These are phyloP conservation scores for Anagrus nilaparvatae DNA, from an alignment of 1,140 invertebrate species.

Conservation along the genomic window DNA sequence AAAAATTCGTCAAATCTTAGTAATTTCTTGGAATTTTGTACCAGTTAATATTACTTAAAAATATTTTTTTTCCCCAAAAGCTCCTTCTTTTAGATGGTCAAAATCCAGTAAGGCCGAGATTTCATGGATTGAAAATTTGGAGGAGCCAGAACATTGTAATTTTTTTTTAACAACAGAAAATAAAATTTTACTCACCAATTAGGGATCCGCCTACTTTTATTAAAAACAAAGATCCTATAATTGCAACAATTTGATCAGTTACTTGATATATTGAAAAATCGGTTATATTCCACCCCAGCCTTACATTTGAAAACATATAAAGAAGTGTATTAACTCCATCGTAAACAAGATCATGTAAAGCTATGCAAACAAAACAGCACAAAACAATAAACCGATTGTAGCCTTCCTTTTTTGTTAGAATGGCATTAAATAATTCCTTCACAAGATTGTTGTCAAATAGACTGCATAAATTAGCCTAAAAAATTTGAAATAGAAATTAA, in stretches of 20 bases:
- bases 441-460: slow-evolving; percentile 48
- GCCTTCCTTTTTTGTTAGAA: slow-evolving; percentile 48
- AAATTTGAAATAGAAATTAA: slow-evolving; percentile 6
- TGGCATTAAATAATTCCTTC: slow-evolving; percentile 29
- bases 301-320: slow-evolving; percentile 53
- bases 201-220: neutral
- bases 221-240: slow-evolving; percentile 10
- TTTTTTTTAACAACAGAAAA: no score
- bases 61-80: no score
- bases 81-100: no score
- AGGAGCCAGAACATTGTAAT: no score
- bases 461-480: slow-evolving; percentile 32
- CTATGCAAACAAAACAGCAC: slow-evolving; percentile 46
- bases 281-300: slow-evolving; percentile 55
- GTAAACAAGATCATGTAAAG: slow-evolving; percentile 44
- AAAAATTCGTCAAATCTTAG: no score
- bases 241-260: neutral
- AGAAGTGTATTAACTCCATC: slow-evolving; percentile 45
- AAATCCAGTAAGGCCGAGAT: no score
- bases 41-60: slow-evolving; percentile 14
- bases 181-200: neutral
- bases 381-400: slow-evolving; percentile 49
- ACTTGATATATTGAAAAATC: slow-evolving; percentile 37
- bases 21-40: no score
- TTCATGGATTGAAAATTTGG: no score